A percentile compares a stretch with the other conserved stretches of the same genome.
phyloP scores from a whole-genome alignment of 2,113 vertebrate species.

The Anhinga rufa region DNA sequence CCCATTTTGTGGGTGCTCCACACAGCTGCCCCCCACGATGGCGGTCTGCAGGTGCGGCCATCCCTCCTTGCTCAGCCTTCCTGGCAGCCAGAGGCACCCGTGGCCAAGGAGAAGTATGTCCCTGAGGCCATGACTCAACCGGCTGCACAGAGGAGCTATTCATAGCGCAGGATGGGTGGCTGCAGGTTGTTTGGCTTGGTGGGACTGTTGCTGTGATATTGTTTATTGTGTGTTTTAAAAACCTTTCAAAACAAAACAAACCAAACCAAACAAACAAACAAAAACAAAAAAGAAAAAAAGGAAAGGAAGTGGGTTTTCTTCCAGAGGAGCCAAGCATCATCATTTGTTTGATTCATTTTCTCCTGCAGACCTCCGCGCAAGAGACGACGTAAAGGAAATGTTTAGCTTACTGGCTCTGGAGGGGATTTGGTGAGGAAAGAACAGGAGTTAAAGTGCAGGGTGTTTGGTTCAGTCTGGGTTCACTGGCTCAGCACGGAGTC shows the following conservation, averaged over 20 bases:
- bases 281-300: neutral
- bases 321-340: neutral
- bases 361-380: neutral
- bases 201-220: slow-evolving; percentile 25
- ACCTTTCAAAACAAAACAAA: neutral
- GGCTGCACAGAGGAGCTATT: slow-evolving; percentile 26
- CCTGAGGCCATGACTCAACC: neutral
- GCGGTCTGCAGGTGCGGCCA: neutral
- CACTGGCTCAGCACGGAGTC: neutral
- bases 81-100: neutral
- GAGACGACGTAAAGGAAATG: neutral
- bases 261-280: neutral
- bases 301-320: neutral
- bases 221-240: neutral
- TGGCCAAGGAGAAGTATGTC: neutral
- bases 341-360: neutral
- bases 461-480: neutral
- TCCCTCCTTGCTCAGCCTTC: neutral
- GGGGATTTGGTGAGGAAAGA: neutral
- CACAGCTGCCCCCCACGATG: fast-evolving
- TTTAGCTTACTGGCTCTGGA: neutral
- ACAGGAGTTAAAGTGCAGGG: neutral
- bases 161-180: slow-evolving; percentile 13
- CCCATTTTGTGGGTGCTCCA: neutral
- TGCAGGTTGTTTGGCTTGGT: slow-evolving; percentile 38